Base-by-base conservation (phyloP, 1,140 invertebrate species). In the Heterodera schachtii region DNA sequence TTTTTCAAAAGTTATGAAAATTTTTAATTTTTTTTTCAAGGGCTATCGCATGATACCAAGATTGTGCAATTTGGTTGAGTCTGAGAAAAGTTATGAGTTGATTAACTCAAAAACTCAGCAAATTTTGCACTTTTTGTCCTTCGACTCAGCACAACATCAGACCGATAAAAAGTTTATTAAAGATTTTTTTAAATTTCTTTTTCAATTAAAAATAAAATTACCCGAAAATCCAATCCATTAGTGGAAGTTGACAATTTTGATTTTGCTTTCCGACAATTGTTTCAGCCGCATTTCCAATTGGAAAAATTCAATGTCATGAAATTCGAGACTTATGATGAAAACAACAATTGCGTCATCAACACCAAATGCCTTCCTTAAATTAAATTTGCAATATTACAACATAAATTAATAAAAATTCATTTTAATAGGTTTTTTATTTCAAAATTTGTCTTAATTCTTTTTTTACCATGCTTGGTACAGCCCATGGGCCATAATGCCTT, bases 401-500 rank as follows among this genome's bases (percentile, higher is more conserved):
- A 31, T 31, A 31, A 31, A 31, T 31, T 31, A 31, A 31, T 31
- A 31, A 31, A 31, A 31, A 31, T 21, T 64, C 19, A 19, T 64
- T 64, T 64, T 1, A 4, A 16, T 64, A 5, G 13, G 16, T 3
- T 64, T 64, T 64, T 19, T 64, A 19, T 64, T 19, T 19, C 57
- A 64, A 64, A 64, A 64, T 5, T 19, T 31, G 41, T 47, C 31
- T 19, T 64, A 19, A 5, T 76, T 44, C 19, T 60, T 19, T 21
- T 41, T 46, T 47, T 73, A 86, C 87, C 87, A 89, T 13, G 88
- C 88, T 64, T 84, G 16, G 78, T 82, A 86, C 41, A 89, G 52
- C 21, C 83, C 88, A 7, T 78, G 46, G 41, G 84, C 87, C 4
- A 89, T 81, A 13, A 80, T 77, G 13, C 73, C 75, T 31, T 89